Evolutionary conservation across 1,140 invertebrate species (phyloP).

Genomic region (Lordiphosa clarofinis): DNA sequence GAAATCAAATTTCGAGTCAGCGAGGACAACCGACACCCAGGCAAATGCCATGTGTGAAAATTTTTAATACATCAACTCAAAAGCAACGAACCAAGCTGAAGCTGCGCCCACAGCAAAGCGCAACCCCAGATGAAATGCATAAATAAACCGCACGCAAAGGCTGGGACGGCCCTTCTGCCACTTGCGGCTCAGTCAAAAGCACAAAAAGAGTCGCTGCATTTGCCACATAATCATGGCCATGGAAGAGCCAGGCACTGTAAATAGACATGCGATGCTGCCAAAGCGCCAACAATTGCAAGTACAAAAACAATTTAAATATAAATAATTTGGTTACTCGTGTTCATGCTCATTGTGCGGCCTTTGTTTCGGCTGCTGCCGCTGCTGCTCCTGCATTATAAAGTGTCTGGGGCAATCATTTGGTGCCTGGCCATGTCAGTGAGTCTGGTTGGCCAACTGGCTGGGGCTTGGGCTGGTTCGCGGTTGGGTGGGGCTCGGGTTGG

Average conservation of each 20-base stretch:
- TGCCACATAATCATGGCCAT: conserved; percentile 68
- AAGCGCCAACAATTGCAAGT: conserved; percentile 50
- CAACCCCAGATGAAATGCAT: conserved; percentile 70
- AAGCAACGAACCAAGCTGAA: conserved; percentile 34
- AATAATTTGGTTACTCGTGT: conserved; percentile 75
- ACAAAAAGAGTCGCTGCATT: conserved; percentile 45
- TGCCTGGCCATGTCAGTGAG: conserved; percentile 61
- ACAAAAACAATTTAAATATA: conserved; percentile 76
- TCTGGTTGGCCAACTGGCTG: conserved; percentile 30
- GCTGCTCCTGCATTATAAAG: conserved; percentile 70
- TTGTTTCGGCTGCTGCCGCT: conserved; percentile 23
- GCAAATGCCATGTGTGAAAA: conserved; percentile 73
- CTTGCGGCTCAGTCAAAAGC: conserved; percentile 47
- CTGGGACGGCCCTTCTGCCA: conserved; percentile 11
- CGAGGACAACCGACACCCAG: conserved; percentile 33
- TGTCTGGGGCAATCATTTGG: conserved; percentile 75
- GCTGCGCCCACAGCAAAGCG: conserved; percentile 32
- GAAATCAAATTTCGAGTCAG: conserved; percentile 65
- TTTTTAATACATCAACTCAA: conserved; percentile 77
- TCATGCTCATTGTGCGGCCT: conserved; percentile 70
- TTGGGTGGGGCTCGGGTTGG: conserved; percentile 10
- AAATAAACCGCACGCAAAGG: conserved; percentile 64
- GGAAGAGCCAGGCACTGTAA: conserved; percentile 30
- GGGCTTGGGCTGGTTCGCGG: conserved; percentile 22
- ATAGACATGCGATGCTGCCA: conserved; percentile 49